These are phyloP conservation scores for Batillaria attramentaria DNA, from an alignment of 1,140 invertebrate genomes.

Conservation along the genomic window DNA sequence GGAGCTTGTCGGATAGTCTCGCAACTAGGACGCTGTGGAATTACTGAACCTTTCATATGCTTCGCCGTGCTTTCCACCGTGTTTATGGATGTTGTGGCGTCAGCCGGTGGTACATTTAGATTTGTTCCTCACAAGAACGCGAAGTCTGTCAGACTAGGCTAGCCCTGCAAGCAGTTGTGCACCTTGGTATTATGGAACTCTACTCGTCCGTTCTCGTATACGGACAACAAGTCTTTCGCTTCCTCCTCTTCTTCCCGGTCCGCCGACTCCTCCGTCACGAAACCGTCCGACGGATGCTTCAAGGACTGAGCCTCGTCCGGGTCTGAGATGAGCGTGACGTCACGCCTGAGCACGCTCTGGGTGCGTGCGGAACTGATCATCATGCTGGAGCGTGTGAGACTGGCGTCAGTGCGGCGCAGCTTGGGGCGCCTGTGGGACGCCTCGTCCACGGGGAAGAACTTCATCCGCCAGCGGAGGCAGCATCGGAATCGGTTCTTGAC, in stretches of 20 bases:
- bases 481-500: slow-evolving; percentile 59
- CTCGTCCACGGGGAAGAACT: not conserved
- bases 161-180: slow-evolving; percentile 22
- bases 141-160: no score
- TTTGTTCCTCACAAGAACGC: no score
- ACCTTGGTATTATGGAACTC: slow-evolving; percentile 17
- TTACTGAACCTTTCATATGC: no score
- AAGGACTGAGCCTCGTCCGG: slow-evolving; percentile 11
- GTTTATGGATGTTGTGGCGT: no score
- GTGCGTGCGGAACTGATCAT: slow-evolving; percentile 1
- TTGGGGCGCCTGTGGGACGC: not conserved
- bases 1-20: not conserved
- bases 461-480: slow-evolving; percentile 35
- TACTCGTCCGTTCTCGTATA: slow-evolving; percentile 24
- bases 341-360: not conserved
- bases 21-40: not conserved
- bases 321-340: not conserved
- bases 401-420: not conserved
- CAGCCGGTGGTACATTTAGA: no score
- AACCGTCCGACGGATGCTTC: slow-evolving; percentile 13
- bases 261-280: not conserved
- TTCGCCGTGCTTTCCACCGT: not conserved
- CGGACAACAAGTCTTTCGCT: not conserved
- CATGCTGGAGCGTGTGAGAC: slow-evolving; percentile 1
- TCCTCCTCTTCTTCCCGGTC: slow-evolving; percentile 2